Evolutionary conservation across 2,113 vertebrate species (phyloP), one percentile per base, ranked within the genome.

Genomic region (Noctilio leporinus): DNA sequence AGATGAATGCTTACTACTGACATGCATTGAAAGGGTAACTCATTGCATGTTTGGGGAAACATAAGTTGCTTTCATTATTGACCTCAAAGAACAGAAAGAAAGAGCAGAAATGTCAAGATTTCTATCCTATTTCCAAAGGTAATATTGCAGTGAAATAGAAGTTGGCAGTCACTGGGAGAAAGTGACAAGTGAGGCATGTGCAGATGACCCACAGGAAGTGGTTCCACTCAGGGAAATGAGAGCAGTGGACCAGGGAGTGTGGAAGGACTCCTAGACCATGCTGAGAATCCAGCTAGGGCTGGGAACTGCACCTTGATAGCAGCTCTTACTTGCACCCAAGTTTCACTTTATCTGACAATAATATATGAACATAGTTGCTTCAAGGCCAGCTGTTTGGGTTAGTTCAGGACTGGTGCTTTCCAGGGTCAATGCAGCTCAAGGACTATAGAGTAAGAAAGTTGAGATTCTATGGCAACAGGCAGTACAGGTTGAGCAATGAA

Each of bases 61-160:
- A 73, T n/a, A 77, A 73, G 83, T 81, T 96, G 55, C 59, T 95
- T 86, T 86, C 67, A 86, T 26, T 43, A 45, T 8, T 17, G 7
- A 78, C 33, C 30, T 92, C 64, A 70, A n/a, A 65, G 64, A 95
- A 28, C 53, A 47, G 57, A 55, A 70, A 80, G 77, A 64, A 6
- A 51, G 55, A 12, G 11, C 57, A 73, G 81, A 51, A 15, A 40
- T 85, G 28, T 92, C 92, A 96, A 93, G 89, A 97, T 97, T 92
- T 45, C 92, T 65, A 91, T 4, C 22, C 78, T 70, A 43, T n/a
- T 0, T 62, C 0, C 15, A 94, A 94, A 96, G 57, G 28, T n/a
- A 64, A 53, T n/a, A 26, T 59, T 10, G 45, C 10, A 22, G 28
- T 55, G 55, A 92, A 80, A 78, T 2, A 40, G 9, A 67, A 59